Conservation (phyloP, 2,113 vertebrate genomes). For the Gulo gulo region DNA sequence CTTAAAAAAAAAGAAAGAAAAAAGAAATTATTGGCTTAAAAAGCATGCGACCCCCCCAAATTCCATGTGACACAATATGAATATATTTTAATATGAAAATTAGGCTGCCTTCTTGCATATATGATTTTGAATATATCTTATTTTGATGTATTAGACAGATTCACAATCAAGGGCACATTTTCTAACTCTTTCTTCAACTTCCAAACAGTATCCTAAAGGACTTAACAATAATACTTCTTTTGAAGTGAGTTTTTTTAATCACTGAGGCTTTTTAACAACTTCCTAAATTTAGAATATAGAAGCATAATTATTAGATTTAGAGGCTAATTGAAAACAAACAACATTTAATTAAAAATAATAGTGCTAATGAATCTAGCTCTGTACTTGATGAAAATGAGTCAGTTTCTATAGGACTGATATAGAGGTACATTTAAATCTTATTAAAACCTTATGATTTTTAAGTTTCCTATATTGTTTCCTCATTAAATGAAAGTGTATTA, state of each 20-base stretch:
- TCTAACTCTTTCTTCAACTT: background rate
- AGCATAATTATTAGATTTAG: background rate
- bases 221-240: background rate
- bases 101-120: background rate
- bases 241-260: background rate
- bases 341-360: slow-evolving; percentile 12
- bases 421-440: background rate
- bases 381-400: background rate
- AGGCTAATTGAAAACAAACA: background rate
- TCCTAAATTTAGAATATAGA: background rate
- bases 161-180: background rate
- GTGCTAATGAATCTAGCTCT: background rate
- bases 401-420: background rate
- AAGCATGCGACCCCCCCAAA: background rate
- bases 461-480: background rate
- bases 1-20: background rate
- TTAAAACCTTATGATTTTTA: background rate
- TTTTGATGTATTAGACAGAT: background rate
- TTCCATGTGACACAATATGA: background rate
- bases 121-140: background rate
- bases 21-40: background rate
- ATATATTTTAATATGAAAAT: background rate
- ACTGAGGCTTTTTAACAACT: background rate
- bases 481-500: background rate
- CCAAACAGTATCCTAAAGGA: background rate